phyloP scores from a whole-genome alignment of 2,888 invertebrate species.

The Kuschelorhynchus macadamiae region DNA sequence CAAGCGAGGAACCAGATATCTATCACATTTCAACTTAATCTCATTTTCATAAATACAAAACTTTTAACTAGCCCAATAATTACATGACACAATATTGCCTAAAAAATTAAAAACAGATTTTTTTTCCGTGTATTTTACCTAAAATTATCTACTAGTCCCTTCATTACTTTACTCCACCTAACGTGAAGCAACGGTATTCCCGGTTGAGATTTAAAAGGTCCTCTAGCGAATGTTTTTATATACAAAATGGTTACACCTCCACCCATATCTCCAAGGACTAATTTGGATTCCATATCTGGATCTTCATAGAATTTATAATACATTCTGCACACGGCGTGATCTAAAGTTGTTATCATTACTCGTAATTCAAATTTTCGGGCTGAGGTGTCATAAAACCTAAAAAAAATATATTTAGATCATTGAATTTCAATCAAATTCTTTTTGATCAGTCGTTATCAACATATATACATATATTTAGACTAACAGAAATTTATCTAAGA shows the following conservation, averaged over 20 bases:
- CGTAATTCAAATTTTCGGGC: conserved; percentile 81
- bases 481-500: too few relatives aligned
- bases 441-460: too few relatives aligned
- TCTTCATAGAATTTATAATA: conserved; percentile 75
- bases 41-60: too few relatives aligned
- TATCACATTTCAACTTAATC: too few relatives aligned
- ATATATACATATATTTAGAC: too few relatives aligned
- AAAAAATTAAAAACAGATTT: conserved; percentile 4
- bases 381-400: conserved; percentile 81
- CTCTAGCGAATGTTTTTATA: conserved; percentile 75
- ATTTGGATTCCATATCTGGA: conserved; percentile 73
- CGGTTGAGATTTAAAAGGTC: conserved; percentile 80
- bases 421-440: too few relatives aligned
- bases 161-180: conserved; percentile 69
- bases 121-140: conserved; percentile 21
- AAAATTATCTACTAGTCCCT: conserved; percentile 59
- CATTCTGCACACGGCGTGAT: conserved; percentile 72
- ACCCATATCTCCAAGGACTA: conserved; percentile 82
- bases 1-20: too few relatives aligned
- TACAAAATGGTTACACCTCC: conserved; percentile 78
- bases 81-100: too few relatives aligned
- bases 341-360: conserved; percentile 78
- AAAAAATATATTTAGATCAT: neutral
- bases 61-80: too few relatives aligned
- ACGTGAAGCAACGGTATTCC: conserved; percentile 74